Evolutionary conservation across 1,140 invertebrate genomes (phyloP).

Genomic region (Bombus huntii): DNA sequence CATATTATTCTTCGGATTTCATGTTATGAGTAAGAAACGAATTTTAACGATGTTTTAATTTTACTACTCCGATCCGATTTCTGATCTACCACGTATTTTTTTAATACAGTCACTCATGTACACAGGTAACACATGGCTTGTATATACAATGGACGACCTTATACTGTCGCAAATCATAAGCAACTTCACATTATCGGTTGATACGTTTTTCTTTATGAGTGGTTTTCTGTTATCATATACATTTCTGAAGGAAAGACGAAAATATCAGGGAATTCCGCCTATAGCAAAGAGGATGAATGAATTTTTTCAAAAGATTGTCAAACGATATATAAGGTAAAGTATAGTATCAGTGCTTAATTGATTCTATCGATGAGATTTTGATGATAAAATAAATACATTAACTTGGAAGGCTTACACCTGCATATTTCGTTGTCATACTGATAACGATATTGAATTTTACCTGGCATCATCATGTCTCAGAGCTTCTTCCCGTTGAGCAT

Average conservation of each 20-base stretch:
- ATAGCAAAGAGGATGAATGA: constrained; percentile 21
- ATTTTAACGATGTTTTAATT: too few relatives aligned
- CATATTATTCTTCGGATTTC: too few relatives aligned
- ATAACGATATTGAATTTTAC: constrained; percentile 81
- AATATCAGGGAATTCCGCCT: too few relatives aligned
- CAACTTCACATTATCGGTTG: constrained; percentile 80
- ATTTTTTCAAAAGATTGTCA: constrained; percentile 65
- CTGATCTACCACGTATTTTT: too few relatives aligned
- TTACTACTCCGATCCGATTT: too few relatives aligned
- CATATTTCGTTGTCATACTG: constrained; percentile 82
- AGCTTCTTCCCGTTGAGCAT: constrained; percentile 81
- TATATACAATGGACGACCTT: constrained; percentile 69
- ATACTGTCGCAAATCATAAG: constrained; percentile 75
- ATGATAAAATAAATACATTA: too few relatives aligned
- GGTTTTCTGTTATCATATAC: constrained; percentile 81
- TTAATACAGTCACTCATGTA: too few relatives aligned
- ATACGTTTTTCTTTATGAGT: constrained; percentile 82
- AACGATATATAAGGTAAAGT: constrained; percentile 80
- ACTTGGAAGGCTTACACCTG: constrained; percentile 78
- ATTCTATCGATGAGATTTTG: too few relatives aligned
- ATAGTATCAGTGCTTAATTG: accelerated
- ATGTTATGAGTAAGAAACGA: too few relatives aligned
- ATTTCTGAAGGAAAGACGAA: constrained; percentile 70
- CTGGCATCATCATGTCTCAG: constrained; percentile 81
- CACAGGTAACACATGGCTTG: constrained; percentile 74